phyloP scores from a whole-genome alignment of 2,797 vertebrate species.

The Fistularia tabacaria region DNA sequence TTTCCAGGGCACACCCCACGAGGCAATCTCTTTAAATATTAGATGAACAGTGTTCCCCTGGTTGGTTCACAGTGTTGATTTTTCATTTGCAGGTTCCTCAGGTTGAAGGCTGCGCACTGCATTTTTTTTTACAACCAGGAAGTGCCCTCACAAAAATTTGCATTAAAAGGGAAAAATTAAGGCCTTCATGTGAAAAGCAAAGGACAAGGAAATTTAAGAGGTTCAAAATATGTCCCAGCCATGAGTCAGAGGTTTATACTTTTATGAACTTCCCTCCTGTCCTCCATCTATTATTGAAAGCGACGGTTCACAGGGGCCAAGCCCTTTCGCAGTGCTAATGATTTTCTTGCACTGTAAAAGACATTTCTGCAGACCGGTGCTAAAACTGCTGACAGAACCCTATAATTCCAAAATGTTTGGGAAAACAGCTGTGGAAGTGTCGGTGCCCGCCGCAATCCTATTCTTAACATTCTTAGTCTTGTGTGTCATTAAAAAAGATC shows the following conservation, averaged over 20 bases:
- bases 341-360: constrained; percentile 54
- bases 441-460: constrained; percentile 41
- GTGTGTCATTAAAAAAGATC: constrained; percentile 69
- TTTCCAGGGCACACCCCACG: constrained; percentile 66
- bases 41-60: constrained; percentile 59
- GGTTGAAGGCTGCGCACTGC: constrained; percentile 31
- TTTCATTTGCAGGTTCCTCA: constrained; percentile 49
- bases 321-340: constrained; percentile 56
- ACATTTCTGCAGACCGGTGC: constrained; percentile 36
- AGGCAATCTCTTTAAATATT: constrained; percentile 74
- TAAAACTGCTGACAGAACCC: constrained; percentile 42
- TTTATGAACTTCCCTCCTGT: constrained; percentile 69
- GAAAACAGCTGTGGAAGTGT: constrained; percentile 58
- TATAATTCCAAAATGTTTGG: constrained; percentile 57
- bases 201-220: constrained; percentile 7
- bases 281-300: constrained; percentile 71
- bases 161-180: no score
- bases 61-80: constrained; percentile 50
- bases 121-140: neutral
- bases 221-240: constrained; percentile 34
- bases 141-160: no score
- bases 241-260: constrained; percentile 68
- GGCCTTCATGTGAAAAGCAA: neutral
- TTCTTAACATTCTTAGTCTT: constrained; percentile 69
- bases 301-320: constrained; percentile 50